phyloP scores from a whole-genome alignment of 2,888 invertebrate genomes.

The Corythucha ciliata region DNA sequence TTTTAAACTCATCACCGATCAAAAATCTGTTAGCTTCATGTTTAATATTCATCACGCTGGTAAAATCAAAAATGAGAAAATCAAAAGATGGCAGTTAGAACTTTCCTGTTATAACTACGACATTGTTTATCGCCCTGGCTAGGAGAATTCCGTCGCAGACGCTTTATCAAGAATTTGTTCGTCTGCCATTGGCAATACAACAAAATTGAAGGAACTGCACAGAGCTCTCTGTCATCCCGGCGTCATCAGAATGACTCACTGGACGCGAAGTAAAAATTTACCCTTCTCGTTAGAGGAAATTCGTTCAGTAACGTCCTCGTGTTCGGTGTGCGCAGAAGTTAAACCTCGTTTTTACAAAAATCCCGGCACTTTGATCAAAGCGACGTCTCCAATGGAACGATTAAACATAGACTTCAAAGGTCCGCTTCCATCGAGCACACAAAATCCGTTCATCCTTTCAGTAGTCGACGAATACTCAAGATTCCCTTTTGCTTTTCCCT shows the following conservation, averaged over 20 bases:
- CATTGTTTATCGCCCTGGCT: slow-evolving; percentile 5
- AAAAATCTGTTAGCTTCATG: slow-evolving; percentile 13
- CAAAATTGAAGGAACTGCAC: background rate
- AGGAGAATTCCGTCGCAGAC: slow-evolving; percentile 11
- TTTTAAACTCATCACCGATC: slow-evolving; percentile 29
- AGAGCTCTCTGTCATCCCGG: slow-evolving; percentile 25
- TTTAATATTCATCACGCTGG: slow-evolving; percentile 9
- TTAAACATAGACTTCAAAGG: slow-evolving; percentile 9
- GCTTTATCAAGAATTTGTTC: slow-evolving; percentile 15
- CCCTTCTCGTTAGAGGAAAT: slow-evolving; percentile 27
- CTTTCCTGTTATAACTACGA: slow-evolving; percentile 23
- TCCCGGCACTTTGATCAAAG: background rate
- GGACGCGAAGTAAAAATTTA: slow-evolving; percentile 26
- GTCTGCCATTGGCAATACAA: background rate
- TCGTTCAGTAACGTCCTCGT: background rate
- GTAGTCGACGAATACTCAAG: slow-evolving; percentile 20
- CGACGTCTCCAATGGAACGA: slow-evolving; percentile 3
- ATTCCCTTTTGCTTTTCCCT: slow-evolving; percentile 14
- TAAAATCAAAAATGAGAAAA: slow-evolving; percentile 21
- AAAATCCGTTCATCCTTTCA: slow-evolving; percentile 23
- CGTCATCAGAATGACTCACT: slow-evolving; percentile 27
- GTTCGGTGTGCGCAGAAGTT: slow-evolving; percentile 9
- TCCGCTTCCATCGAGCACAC: background rate
- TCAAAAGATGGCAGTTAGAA: slow-evolving; percentile 1
- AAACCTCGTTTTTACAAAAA: slow-evolving; percentile 11